Evolutionary conservation across 1,140 invertebrate species (phyloP).

Genomic region (Bombus difficillimus): DNA sequence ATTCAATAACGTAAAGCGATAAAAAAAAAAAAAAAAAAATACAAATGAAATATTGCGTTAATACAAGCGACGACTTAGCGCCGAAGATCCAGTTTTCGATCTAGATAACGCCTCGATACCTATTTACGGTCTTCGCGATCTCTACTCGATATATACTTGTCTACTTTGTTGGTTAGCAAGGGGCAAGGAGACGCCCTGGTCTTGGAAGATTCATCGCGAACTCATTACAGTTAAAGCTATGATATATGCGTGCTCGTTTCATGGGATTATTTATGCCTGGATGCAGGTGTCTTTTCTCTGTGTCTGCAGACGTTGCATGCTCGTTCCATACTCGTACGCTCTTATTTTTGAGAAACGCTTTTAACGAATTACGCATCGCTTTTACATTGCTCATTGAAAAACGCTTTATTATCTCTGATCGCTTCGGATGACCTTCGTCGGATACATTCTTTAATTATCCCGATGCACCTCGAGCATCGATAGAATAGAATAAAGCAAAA

Average conservation of each 20-base stretch:
- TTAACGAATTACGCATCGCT: not conserved
- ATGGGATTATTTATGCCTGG: conserved; percentile 20
- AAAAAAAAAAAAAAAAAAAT: too few relatives aligned
- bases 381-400: too few relatives aligned
- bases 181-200: not conserved
- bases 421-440: too few relatives aligned
- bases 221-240: conserved; percentile 28
- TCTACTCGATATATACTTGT: not conserved
- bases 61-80: not conserved
- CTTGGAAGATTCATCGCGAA: conserved; percentile 14
- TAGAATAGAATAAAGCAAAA: too few relatives aligned
- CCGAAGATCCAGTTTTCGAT: conserved; percentile 44
- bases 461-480: too few relatives aligned
- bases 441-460: too few relatives aligned
- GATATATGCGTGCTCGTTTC: conserved; percentile 6
- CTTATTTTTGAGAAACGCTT: not conserved
- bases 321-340: too few relatives aligned
- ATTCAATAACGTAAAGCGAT: not conserved
- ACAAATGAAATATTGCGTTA: not conserved
- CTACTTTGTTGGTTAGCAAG: not conserved
- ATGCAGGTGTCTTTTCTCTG: conserved; percentile 1
- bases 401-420: too few relatives aligned
- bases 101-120: conserved; percentile 24
- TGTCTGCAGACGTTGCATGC: not conserved
- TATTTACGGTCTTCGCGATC: not conserved